Conservation (phyloP, 35 echinoderm and acorn worm species). For the Heliocidaris tuberculata region DNA sequence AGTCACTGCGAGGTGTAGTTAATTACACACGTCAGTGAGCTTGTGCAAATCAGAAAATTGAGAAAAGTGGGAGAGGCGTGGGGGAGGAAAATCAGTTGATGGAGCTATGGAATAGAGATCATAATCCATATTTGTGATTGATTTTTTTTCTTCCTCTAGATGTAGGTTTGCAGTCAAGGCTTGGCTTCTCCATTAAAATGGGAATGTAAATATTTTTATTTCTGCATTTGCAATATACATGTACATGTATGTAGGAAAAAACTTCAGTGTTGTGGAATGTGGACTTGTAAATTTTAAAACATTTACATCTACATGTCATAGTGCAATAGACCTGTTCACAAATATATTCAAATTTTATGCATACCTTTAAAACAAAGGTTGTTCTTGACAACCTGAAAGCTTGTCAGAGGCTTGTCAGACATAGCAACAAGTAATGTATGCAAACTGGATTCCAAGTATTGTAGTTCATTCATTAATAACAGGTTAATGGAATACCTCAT, state of each 20-base stretch:
- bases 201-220: not conserved
- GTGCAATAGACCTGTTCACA: too few species aligned
- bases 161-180: not conserved
- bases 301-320: too few species aligned
- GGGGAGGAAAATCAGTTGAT: not conserved
- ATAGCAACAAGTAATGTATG: too few species aligned
- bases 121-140: constrained; percentile 7
- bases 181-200: not conserved
- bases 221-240: not conserved
- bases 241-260: not conserved
- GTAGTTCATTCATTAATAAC: too few species aligned
- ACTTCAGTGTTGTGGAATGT: too few species aligned
- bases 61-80: constrained; percentile 7
- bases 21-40: not conserved
- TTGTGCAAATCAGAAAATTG: not conserved
- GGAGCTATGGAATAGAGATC: constrained; percentile 9
- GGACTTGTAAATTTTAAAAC: too few species aligned
- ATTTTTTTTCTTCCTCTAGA: not conserved
- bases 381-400: too few species aligned
- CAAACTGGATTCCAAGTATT: too few species aligned
- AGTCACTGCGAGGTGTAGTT: not conserved
- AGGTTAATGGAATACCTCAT: too few species aligned
- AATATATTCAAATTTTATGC: too few species aligned
- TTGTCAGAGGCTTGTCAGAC: too few species aligned
- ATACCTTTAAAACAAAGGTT: too few species aligned